Percentiles rank a stretch among this genome's conserved stretches.
Evolutionary conservation across 2,888 invertebrate species (phyloP).

Genomic region (Eudemis profundana): DNA sequence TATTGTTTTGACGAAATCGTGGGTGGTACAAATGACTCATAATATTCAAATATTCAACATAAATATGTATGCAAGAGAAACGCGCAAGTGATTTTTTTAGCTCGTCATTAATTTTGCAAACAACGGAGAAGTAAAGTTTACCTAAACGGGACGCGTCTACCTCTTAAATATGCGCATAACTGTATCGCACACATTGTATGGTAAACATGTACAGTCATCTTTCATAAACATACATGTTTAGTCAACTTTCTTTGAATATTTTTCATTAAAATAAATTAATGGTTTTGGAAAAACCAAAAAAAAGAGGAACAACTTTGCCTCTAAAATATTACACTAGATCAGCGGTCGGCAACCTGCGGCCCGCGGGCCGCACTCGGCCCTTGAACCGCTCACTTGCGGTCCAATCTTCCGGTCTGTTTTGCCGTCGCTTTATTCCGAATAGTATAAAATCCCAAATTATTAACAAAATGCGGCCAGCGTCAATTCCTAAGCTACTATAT

Average conservation of each 20-base stretch:
- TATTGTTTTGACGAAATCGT: conserved; percentile 36
- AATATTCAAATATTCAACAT: conserved; percentile 49
- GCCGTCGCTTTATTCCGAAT: too few relatives aligned
- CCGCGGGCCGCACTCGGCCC: too few relatives aligned
- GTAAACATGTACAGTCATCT: conserved; percentile 58
- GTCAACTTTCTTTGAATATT: conserved; percentile 18
- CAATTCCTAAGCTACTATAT: too few relatives aligned
- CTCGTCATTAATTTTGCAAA: conserved; percentile 65
- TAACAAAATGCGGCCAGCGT: too few relatives aligned
- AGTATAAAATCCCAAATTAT: too few relatives aligned
- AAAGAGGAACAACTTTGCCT: background rate
- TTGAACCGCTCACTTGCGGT: too few relatives aligned
- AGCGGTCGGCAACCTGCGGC: too few relatives aligned
- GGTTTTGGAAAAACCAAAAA: too few relatives aligned
- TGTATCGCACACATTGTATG: conserved; percentile 66
- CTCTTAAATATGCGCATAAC: conserved; percentile 74
- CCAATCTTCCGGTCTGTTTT: too few relatives aligned
- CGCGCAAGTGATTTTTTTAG: conserved; percentile 56
- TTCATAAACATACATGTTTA: conserved; percentile 19
- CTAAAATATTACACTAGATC: too few relatives aligned
- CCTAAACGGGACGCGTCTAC: conserved; percentile 55
- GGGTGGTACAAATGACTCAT: conserved; percentile 37
- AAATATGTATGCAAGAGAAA: conserved; percentile 61
- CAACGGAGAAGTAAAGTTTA: conserved; percentile 53
- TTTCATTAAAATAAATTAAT: background rate